Conservation (phyloP, 2,888 invertebrate genomes). For the Colostygia pectinataria region DNA sequence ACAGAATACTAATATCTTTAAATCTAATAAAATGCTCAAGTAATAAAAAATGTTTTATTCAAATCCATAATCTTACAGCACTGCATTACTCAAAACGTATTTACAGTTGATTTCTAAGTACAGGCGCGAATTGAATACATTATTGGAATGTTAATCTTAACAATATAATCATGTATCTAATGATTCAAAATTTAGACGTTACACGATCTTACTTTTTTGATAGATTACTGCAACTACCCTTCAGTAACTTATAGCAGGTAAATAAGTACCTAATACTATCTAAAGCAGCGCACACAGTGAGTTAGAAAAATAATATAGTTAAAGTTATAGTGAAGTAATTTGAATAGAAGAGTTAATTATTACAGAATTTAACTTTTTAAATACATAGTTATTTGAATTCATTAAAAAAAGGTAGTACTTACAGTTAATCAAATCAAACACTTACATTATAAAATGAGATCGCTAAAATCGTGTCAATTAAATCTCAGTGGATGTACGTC, state of each 20-base stretch:
- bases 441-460: slow-evolving; percentile 13
- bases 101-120: slow-evolving; percentile 74
- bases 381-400: no score
- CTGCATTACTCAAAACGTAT: slow-evolving; percentile 68
- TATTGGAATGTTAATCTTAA: slow-evolving; percentile 35
- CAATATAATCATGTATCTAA: slow-evolving; percentile 6
- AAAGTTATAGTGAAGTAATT: no score
- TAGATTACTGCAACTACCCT: slow-evolving; percentile 4
- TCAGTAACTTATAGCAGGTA: no score
- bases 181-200: slow-evolving; percentile 12
- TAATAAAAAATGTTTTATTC: slow-evolving; percentile 73
- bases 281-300: no score
- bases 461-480: slow-evolving; percentile 11
- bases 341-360: no score
- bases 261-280: no score
- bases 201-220: slow-evolving; percentile 7
- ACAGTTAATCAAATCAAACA: slow-evolving; percentile 17
- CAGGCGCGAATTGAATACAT: slow-evolving; percentile 36
- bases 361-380: no score
- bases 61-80: slow-evolving; percentile 73
- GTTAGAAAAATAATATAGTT: no score
- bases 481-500: slow-evolving; percentile 3
- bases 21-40: slow-evolving; percentile 2
- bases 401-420: neutral
- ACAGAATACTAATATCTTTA: no score